Evolutionary conservation across 2,888 invertebrate species (phyloP).

Genomic region (Herminia tarsipennalis): DNA sequence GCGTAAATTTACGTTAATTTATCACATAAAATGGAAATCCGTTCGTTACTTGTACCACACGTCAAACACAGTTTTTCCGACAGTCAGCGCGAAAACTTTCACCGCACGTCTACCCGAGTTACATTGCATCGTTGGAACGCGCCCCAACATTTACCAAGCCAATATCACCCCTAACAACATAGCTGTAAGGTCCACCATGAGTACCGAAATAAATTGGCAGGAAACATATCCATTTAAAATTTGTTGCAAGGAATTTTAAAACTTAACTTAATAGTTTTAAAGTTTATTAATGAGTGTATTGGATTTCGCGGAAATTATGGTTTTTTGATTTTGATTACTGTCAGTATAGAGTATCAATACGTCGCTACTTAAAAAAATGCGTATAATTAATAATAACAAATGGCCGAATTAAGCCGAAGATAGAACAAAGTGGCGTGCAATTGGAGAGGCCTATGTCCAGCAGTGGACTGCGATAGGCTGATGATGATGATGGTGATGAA

Average conservation of each 20-base stretch:
- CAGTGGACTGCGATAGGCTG: too few species aligned
- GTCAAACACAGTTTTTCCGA: conserved; percentile 53
- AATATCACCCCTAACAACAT: conserved; percentile 19
- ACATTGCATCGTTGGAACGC: conserved; percentile 31
- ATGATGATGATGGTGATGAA: too few species aligned
- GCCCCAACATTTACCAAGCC: conserved; percentile 5
- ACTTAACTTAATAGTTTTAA: conserved; percentile 9
- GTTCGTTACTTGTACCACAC: conserved; percentile 36
- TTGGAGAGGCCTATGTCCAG: too few species aligned
- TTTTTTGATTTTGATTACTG: too few species aligned
- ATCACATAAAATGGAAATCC: background rate
- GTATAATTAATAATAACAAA: too few species aligned
- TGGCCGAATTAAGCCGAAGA: too few species aligned
- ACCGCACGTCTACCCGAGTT: conserved; percentile 51
- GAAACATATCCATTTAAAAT: conserved; percentile 14
- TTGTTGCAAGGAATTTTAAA: conserved; percentile 16
- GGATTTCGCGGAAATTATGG: conserved; percentile 28
- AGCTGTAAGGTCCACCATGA: conserved; percentile 2
- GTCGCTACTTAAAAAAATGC: too few species aligned
- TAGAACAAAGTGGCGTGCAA: too few species aligned
- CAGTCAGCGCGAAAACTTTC: conserved; percentile 55
- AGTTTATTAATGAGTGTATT: conserved; percentile 3
- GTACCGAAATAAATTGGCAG: conserved; percentile 8
- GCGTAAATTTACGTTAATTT: too few species aligned
- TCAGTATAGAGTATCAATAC: too few species aligned